Percentiles rank a stretch among this genome's conserved stretches.
phyloP scores from a whole-genome alignment of 2,888 invertebrate genomes.

The Ditula angustiorana region DNA sequence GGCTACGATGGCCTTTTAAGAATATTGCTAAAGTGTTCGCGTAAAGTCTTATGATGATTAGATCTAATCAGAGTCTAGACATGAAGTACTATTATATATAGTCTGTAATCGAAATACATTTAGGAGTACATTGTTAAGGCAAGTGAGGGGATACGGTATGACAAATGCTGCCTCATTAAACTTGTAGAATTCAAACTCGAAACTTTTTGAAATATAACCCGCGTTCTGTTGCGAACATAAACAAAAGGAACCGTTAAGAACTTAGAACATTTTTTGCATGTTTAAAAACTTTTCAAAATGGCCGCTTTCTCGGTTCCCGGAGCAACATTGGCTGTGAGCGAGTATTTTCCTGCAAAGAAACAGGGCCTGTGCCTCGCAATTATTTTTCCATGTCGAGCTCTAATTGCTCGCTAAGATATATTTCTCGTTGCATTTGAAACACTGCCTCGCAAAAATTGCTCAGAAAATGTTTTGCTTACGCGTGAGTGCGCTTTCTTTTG shows the following conservation, averaged over 20 bases:
- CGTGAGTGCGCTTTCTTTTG: not conserved
- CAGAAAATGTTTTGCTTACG: not conserved
- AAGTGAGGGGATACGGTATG: no score
- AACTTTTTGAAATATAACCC: not conserved
- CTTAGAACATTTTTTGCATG: not conserved
- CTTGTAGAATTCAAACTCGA: not conserved
- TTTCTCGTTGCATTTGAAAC: not conserved
- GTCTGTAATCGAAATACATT: no score
- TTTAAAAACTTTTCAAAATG: not conserved
- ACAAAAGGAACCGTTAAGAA: not conserved
- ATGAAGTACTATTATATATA: no score
- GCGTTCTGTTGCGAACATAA: not conserved
- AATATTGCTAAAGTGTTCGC: no score
- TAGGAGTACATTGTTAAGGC: no score
- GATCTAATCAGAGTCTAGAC: no score
- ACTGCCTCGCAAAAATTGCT: not conserved
- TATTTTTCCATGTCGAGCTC: constrained; percentile 2
- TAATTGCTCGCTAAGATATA: constrained; percentile 3
- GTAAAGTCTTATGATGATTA: no score
- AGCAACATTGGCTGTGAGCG: not conserved
- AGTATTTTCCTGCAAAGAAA: not conserved
- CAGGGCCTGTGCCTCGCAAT: not conserved
- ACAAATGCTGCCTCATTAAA: not conserved
- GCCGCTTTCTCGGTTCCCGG: not conserved
- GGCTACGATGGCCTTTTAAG: no score